A percentile compares a stretch with the other conserved stretches of the same genome.
Evolutionary conservation across 2,888 invertebrate species (phyloP).

Genomic region (Malacosoma neustria): DNA sequence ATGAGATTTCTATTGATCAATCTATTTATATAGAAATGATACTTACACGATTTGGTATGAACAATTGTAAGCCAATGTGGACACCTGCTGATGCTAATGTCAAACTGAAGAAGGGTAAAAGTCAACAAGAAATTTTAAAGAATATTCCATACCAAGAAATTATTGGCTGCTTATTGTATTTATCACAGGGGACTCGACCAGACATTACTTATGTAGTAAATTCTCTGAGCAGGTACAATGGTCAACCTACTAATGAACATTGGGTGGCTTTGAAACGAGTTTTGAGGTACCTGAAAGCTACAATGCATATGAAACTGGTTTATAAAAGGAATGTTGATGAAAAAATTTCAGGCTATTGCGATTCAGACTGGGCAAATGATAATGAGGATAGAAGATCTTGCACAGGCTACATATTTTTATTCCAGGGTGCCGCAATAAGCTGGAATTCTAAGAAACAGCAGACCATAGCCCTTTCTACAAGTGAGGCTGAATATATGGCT

Average conservation of each 20-base stretch:
- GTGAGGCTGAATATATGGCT: constrained; percentile 17
- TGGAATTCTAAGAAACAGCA: constrained; percentile 19
- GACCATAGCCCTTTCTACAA: constrained; percentile 4
- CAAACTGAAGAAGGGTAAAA: not conserved
- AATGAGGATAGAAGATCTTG: constrained; percentile 14
- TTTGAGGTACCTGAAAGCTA: constrained; percentile 16
- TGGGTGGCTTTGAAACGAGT: constrained; percentile 14
- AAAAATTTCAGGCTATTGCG: constrained; percentile 13
- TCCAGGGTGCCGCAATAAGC: constrained; percentile 19
- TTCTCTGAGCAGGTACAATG: constrained; percentile 12
- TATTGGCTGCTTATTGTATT: constrained; percentile 9
- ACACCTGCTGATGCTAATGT: not conserved
- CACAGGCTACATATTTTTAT: constrained; percentile 18
- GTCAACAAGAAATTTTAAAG: constrained; percentile 1
- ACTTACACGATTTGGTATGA: constrained; percentile 1
- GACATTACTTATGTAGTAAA: constrained; percentile 9
- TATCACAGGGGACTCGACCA: constrained; percentile 10
- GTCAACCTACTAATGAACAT: constrained; percentile 10
- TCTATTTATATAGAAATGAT: constrained; percentile 2
- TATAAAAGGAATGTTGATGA: constrained; percentile 1
- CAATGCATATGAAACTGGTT: constrained; percentile 6
- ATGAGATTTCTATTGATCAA: constrained; percentile 6
- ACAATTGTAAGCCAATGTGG: constrained; percentile 1
- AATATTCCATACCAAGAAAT: constrained; percentile 11
- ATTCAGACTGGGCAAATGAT: constrained; percentile 19